Conservation (phyloP, 2,113 vertebrate genomes). For the Thomomys bottae region DNA sequence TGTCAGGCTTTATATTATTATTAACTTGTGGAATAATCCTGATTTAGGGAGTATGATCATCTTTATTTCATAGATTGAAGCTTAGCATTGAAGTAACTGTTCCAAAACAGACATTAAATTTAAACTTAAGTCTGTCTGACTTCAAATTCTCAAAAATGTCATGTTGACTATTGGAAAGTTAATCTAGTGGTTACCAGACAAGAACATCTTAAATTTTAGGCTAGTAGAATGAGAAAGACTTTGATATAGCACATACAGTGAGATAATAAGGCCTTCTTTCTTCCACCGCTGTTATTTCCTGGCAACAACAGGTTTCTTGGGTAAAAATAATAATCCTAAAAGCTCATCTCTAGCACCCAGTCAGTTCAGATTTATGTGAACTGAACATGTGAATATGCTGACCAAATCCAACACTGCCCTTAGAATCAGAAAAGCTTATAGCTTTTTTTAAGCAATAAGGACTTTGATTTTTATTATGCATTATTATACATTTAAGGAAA, state of each 20-base stretch:
- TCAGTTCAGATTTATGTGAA: background rate
- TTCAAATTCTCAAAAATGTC: background rate
- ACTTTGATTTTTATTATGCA: background rate
- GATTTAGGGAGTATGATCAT: background rate
- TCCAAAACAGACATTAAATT: background rate
- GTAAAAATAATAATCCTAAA: background rate
- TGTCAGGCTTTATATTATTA: background rate
- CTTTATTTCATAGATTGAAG: background rate
- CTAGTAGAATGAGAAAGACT: background rate
- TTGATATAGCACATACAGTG: background rate
- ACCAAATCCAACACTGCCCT: background rate
- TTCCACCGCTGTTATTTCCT: background rate
- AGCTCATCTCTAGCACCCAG: background rate
- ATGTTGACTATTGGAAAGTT: background rate
- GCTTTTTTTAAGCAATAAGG: constrained; percentile 23
- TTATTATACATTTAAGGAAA: background rate
- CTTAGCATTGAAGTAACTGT: background rate
- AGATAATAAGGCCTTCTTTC: constrained; percentile 14
- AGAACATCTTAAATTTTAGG: constrained; percentile 1
- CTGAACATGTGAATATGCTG: background rate
- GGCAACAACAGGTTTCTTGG: background rate
- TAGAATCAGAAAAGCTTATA: background rate
- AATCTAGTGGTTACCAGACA: background rate
- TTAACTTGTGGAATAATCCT: background rate
- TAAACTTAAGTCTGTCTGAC: background rate